Percentiles rank a stretch among this genome's conserved stretches.
phyloP scores from a whole-genome alignment of 1,140 invertebrate species.

The Caenorhabditis elegans region DNA sequence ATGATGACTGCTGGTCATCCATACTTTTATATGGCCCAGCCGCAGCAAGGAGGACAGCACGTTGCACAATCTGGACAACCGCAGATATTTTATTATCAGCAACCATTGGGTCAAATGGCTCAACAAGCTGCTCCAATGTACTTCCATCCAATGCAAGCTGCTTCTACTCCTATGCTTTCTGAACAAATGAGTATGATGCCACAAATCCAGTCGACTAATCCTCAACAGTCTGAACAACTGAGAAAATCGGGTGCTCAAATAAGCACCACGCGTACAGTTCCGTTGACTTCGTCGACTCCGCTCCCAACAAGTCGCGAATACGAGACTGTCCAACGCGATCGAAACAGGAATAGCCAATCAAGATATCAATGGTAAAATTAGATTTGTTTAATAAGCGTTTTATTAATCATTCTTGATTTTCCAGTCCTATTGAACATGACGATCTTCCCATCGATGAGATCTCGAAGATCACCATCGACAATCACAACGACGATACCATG shows the following conservation, averaged over 20 bases:
- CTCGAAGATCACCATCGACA: neutral
- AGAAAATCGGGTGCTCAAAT: neutral
- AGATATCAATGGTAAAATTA: slow-evolving; percentile 11
- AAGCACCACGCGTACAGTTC: neutral
- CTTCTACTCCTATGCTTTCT: neutral
- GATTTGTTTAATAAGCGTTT: no score
- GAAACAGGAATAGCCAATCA: neutral
- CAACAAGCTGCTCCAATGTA: neutral
- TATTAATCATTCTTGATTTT: no score
- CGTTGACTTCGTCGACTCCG: neutral
- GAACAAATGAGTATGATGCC: neutral
- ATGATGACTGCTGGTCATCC: neutral
- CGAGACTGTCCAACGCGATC: neutral
- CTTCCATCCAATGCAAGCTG: slow-evolving; percentile 12
- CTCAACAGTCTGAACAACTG: neutral
- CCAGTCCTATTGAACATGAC: neutral
- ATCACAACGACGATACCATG: slow-evolving; percentile 15
- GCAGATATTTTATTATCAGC: neutral
- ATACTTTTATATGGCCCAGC: neutral
- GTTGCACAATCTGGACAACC: neutral
- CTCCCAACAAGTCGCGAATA: neutral
- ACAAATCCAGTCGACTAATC: neutral
- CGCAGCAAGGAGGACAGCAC: neutral
- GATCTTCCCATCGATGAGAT: neutral
- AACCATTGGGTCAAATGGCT: neutral